Evolutionary conservation across 2,888 invertebrate species (phyloP), one percentile per base, ranked within the genome.

Genomic region (Polydrusus tereticollis): DNA sequence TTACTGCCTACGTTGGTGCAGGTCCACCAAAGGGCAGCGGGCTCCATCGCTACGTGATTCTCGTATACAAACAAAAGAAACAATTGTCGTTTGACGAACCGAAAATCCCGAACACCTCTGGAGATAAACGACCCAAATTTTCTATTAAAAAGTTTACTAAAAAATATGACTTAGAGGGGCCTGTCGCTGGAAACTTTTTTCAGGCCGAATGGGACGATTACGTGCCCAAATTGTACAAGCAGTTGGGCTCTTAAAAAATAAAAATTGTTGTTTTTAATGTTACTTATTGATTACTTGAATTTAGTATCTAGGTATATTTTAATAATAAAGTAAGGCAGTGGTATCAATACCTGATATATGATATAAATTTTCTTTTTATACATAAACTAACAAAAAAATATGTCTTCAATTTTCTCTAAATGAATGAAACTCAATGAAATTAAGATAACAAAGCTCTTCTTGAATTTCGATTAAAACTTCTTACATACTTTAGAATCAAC

Each of bases 111-210:
- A 82, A 81, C 58, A 80, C 65, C 57, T 81, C 88, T 26, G 88
- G 87, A 0, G 88, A 87, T 29, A 87, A 87, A 60, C 86, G 91
- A 79, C 88, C 87, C 55, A 87, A 89, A 78, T 91, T 90, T 80
- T 92, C 93, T 4, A 91, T 93, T 59, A 88, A 85, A 55, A 88
- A 89, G 12, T 94, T 97, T 80, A 95, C 95, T 0, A 88, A 89
- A 68, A 96, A 96, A 80, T 93, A 97, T 83, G 88, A 90, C 0
- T 86, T 97, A n/a, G 95, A 94, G 0, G 85, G 90, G 45, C 96
- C 96, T 0, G 86, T 96, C n/a, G 95, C 95, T 63, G 96, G 94
- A 7, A 97, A 96, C 83, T 92, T 96, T 83, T 97, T 91, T 83
- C 92, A 93, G 82, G 95, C 96, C 0, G 90, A 94, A 83, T 96